Evolutionary conservation across 2,113 vertebrate species (phyloP), one percentile per base, ranked within the genome.

Genomic region (Phoxinus phoxinus): DNA sequence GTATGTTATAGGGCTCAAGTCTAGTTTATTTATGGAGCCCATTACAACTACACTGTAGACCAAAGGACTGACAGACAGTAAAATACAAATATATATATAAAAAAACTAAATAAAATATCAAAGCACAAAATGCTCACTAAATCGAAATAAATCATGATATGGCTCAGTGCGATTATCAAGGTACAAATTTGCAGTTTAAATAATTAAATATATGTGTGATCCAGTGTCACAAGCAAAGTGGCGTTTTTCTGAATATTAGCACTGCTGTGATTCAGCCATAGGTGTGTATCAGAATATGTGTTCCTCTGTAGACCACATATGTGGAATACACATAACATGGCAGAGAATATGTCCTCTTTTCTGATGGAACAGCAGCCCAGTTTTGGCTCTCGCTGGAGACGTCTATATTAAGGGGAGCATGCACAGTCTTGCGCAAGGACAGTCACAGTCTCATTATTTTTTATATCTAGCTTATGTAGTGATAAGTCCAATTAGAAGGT

Each of bases 361-460:
- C 75, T 81, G 53, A 84, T 74, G 76, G 48, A 84, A 84, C 53
- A 41, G 77, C 86, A 85, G 77, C 86, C 86, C 51, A 81, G 77
- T 84, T 87, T 80, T 73, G 56, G 65, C 77, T 63, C 76, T 80
- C 83, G 61, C 83, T 87, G 78, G 82, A 87, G 80, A 74, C 27
- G 58, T 74, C 69, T 87, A 81, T 63, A 81, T 79, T 46, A 75
- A 87, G 76, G 17, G 35, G 69, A 72, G 27, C 67, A 81, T 79
- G 74, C n/a, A 75, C 74, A 79, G 77, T 81, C 84, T 85, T 74
- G 69, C 53, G 32, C 23, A 74, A 17, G 51, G 51, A 79, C 35
- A 81, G 67, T 61, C 19, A 35, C 56, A 15, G 25, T 17, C 25
- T 81, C 65, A 59, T 69, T 41, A 80, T 44, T 85, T 78, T 78